Evolutionary conservation across 2,888 invertebrate species (phyloP).

Genomic region (Agrypnus murinus): DNA sequence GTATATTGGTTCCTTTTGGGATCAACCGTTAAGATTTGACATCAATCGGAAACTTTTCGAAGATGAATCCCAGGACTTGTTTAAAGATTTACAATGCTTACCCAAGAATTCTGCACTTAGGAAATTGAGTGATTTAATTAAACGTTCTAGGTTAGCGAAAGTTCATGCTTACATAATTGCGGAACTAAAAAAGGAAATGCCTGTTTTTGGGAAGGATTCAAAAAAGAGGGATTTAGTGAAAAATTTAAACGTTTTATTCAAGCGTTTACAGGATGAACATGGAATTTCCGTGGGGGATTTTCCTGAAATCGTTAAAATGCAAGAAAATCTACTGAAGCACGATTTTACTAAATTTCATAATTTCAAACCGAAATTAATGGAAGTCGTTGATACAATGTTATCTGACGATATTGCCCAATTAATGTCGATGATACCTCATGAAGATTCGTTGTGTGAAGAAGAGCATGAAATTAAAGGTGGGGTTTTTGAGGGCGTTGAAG

Average conservation of each 20-base stretch:
- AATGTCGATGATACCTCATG: conserved; percentile 94
- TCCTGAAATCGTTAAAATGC: conserved; percentile 97
- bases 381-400: conserved; percentile 96
- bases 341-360: conserved; percentile 96
- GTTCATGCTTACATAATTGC: conserved; percentile 98
- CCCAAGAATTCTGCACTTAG: conserved; percentile 97
- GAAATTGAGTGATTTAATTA: conserved; percentile 98
- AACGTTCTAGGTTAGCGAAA: conserved; percentile 96
- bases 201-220: conserved; percentile 95
- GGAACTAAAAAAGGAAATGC: conserved; percentile 96
- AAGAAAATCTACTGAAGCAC: conserved; percentile 86
- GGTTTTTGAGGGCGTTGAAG: conserved; percentile 92
- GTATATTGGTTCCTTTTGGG: conserved; percentile 99
- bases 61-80: conserved; percentile 96
- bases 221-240: conserved; percentile 98
- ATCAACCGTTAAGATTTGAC: conserved; percentile 95
- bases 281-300: conserved; percentile 98
- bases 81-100: conserved; percentile 94
- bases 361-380: conserved; percentile 90
- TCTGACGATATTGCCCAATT: conserved; percentile 94
- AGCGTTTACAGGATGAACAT: conserved; percentile 91
- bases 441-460: conserved; percentile 56
- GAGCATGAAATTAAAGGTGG: conserved; percentile 80
- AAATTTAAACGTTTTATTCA: conserved; percentile 90
- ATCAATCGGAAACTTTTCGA: conserved; percentile 94